Evolutionary conservation across 2,888 invertebrate species (phyloP).

Genomic region (Rutpela maculata): DNA sequence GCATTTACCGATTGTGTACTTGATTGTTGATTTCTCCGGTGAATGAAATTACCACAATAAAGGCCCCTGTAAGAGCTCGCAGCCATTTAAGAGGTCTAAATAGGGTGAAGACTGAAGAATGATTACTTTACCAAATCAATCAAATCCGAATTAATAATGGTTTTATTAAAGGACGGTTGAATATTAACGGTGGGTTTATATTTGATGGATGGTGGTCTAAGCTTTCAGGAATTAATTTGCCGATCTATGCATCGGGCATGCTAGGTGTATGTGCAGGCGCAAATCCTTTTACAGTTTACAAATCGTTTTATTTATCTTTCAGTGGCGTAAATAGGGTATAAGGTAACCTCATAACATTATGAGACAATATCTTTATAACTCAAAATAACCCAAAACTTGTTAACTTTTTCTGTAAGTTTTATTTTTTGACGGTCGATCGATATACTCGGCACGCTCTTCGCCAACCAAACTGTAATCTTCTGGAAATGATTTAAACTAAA

Average conservation of each 20-base stretch:
- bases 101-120: conserved; percentile 49
- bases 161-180: conserved; percentile 48
- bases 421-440: too few relatives aligned
- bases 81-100: conserved; percentile 45
- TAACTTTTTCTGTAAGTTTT: too few relatives aligned
- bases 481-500: too few relatives aligned
- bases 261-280: background rate
- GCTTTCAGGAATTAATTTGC: conserved; percentile 19
- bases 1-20: conserved; percentile 35
- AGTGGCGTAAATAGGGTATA: too few relatives aligned
- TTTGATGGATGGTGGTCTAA: conserved; percentile 32
- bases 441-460: too few relatives aligned
- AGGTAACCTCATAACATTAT: too few relatives aligned
- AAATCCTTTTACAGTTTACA: background rate
- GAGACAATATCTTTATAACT: too few relatives aligned
- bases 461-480: too few relatives aligned
- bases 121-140: conserved; percentile 51
- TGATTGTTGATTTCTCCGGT: conserved; percentile 39
- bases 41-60: conserved; percentile 42
- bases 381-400: too few relatives aligned
- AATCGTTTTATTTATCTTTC: too few relatives aligned
- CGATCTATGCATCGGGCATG: background rate
- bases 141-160: conserved; percentile 54
- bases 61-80: conserved; percentile 30
- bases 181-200: conserved; percentile 44